A percentile compares a stretch with the other conserved stretches of the same genome.
Conservation (phyloP, 2,797 vertebrate genomes). For the Poeciliopsis paucimaculata region DNA sequence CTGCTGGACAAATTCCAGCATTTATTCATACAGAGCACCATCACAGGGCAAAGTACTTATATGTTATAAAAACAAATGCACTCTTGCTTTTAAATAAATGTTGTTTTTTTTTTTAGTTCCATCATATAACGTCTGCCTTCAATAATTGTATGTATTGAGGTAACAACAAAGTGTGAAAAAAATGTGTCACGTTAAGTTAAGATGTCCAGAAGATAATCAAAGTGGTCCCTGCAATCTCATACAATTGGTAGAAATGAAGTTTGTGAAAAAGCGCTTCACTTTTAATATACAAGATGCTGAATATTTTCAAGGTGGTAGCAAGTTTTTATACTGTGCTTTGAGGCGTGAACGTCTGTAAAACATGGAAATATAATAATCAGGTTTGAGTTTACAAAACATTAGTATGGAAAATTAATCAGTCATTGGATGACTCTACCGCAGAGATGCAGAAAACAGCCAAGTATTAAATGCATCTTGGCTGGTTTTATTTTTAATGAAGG, state of each 20-base stretch:
- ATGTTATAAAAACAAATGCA: too few species aligned
- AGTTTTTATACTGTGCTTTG: background rate
- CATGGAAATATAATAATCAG: background rate
- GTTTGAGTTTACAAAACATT: background rate
- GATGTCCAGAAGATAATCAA: background rate
- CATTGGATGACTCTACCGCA: background rate
- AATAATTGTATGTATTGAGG: background rate
- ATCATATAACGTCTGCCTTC: background rate
- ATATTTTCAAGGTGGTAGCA: background rate
- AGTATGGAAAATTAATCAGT: too few species aligned
- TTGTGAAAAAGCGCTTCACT: background rate
- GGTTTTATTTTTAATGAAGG: background rate
- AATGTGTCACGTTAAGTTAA: background rate
- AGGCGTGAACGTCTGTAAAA: background rate
- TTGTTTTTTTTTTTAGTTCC: background rate
- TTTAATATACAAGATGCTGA: background rate
- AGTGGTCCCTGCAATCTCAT: background rate
- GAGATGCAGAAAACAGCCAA: background rate
- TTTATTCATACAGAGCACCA: background rate
- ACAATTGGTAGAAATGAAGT: background rate
- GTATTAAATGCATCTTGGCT: background rate
- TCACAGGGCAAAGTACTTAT: background rate
- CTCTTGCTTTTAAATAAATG: background rate
- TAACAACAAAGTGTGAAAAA: too few species aligned
- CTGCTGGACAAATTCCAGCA: background rate